phyloP scores from a whole-genome alignment of 2,113 vertebrate species.

The Atlantisia rogersi region DNA sequence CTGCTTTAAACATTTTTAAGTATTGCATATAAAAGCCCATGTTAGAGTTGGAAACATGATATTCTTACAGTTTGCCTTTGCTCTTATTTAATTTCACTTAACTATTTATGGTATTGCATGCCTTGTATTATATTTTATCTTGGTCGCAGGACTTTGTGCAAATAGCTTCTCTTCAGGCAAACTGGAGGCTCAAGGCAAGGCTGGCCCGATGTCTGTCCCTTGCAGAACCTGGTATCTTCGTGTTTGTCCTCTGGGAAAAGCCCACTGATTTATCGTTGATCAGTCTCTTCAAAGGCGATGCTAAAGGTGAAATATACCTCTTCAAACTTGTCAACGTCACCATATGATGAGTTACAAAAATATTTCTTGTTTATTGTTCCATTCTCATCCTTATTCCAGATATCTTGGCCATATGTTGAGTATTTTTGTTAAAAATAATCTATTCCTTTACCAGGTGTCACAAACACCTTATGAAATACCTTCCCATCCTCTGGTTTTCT shows the following conservation, averaged over 20 bases:
- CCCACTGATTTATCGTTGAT: neutral
- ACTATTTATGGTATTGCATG: neutral
- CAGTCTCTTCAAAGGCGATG: neutral
- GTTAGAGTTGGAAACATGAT: neutral
- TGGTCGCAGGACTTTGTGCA: neutral
- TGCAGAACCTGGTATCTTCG: neutral
- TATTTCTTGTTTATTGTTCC: neutral
- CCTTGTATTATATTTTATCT: neutral
- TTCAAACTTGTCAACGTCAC: neutral
- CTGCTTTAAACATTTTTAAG: neutral
- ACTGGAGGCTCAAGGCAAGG: neutral
- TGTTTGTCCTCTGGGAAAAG: neutral
- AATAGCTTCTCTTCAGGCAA: neutral
- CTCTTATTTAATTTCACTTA: neutral
- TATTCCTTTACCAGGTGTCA: neutral
- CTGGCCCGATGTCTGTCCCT: neutral
- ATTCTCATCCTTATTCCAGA: constrained; percentile 35
- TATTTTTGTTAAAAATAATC: constrained; percentile 36
- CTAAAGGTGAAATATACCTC: neutral
- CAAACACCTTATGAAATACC: constrained; percentile 23
- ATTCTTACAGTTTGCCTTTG: neutral
- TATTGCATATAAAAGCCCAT: neutral
- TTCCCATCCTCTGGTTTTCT: neutral
- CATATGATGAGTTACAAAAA: neutral
- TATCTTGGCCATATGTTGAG: neutral